A percentile compares a stretch with the other conserved stretches of the same genome.
Evolutionary conservation across 2,888 invertebrate species (phyloP).

Genomic region (Campoletis raptor): DNA sequence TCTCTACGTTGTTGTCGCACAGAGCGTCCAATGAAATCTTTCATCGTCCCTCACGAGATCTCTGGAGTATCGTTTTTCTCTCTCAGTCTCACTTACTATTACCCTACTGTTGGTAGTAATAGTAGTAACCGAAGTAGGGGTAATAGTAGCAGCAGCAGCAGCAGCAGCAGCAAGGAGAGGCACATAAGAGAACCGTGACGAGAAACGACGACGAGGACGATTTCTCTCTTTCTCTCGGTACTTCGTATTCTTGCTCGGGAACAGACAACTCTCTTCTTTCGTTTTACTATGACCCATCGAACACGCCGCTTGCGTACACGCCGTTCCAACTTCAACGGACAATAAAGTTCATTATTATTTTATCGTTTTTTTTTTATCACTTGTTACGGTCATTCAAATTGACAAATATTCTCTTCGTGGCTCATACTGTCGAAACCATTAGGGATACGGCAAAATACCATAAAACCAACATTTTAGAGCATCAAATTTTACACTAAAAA

Average conservation of each 20-base stretch:
- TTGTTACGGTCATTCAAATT: not conserved
- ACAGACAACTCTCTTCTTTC: conserved; percentile 15
- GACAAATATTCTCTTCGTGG: not conserved
- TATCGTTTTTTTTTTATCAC: not conserved
- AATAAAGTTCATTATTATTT: not conserved
- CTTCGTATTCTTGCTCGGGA: not conserved
- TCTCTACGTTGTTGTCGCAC: not conserved
- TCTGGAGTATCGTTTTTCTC: not conserved
- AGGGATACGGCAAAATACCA: not conserved
- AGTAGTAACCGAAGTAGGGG: not conserved
- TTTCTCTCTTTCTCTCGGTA: conserved; percentile 41
- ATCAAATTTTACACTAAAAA: not conserved
- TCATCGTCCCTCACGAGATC: conserved; percentile 5
- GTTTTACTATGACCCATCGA: conserved; percentile 6
- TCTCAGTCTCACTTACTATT: conserved; percentile 15
- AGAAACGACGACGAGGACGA: conserved; percentile 22
- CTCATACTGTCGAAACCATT: not conserved
- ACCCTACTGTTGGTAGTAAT: conserved; percentile 8
- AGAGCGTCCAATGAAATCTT: not conserved
- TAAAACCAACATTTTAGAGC: not conserved
- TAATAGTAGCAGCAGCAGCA: conserved; percentile 7
- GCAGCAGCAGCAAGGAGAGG: conserved; percentile 13
- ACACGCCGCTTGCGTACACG: not conserved
- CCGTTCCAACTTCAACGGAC: not conserved
- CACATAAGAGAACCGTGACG: conserved; percentile 29